Base-by-base conservation (phyloP, 2,888 invertebrate species). In the Ametastegia equiseti region DNA sequence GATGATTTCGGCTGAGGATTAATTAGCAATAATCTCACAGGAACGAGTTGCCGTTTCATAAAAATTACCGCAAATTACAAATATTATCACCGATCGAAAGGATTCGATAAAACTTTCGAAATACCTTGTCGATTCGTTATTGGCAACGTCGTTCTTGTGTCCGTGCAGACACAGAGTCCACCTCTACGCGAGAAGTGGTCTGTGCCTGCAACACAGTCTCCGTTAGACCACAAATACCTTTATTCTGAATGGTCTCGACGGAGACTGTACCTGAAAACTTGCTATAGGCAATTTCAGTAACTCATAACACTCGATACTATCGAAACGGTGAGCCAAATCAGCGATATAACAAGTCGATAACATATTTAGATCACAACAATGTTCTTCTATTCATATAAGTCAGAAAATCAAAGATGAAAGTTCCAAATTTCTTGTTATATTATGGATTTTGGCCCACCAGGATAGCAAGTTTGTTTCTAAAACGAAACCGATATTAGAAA, bases 221-320 rank as follows among this genome's bases (percentile, higher is more conserved):
- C 83, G 86, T 83, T 84, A 86, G 87, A 88, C 86, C 88, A 84
- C 85, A 81, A 75, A n/a, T n/a, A 71, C 42, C 69, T 65, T 57
- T 54, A 73, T 80, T 65, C 83, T 82, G 81, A 83, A 85, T 85
- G 87, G 85, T 90, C 87, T 85, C 85, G 85, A 84, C 81, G 83
- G 89, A 91, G 90, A 92, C 92, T 92, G 92, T 92, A 93, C 94
- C 94, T 94, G 94, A 94, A 94, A 94, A 94, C 93, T 93, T 94
- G 94, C 93, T 93, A 92, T 90, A 92, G 91, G 90, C 90, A 88
- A 87, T 82, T 83, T 78, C 50, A 60, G 57, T 57, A 83, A 82
- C 63, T 80, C 54, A 27, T 60, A 82, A 23, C 69, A 57, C 45
- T 63, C 60, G 45, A 63, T 75, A 30, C 30, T 57, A 80, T 69